A percentile compares a stretch with the other conserved stretches of the same genome.
phyloP scores from a whole-genome alignment of 2,113 vertebrate species.

The Podarcis raffonei region DNA sequence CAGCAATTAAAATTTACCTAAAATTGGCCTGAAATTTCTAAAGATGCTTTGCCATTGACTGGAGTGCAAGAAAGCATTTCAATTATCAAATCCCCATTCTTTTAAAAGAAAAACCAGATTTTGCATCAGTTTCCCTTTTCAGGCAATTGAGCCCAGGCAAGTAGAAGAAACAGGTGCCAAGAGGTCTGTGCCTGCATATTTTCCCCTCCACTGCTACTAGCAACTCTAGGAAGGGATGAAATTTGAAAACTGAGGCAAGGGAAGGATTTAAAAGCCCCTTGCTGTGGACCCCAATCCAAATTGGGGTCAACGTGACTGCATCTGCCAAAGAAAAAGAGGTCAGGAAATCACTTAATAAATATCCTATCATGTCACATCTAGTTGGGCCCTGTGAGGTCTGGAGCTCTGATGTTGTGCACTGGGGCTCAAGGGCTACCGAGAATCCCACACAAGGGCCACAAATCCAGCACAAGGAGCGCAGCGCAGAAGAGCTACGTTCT shows the following conservation, averaged over 20 bases:
- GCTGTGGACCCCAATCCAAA: not conserved
- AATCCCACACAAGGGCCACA: not conserved
- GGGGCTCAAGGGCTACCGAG: not conserved
- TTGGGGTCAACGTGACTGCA: too few relatives aligned
- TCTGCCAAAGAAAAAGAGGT: too few relatives aligned
- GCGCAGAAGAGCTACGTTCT: not conserved
- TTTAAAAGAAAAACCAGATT: not conserved
- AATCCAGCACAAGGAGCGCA: not conserved
- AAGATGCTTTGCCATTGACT: slow-evolving; percentile 11
- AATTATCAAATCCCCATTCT: slow-evolving; percentile 1
- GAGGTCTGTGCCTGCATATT: not conserved
- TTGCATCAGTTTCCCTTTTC: slow-evolving; percentile 3
- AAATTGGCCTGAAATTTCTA: slow-evolving; percentile 39
- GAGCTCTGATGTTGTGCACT: not conserved
- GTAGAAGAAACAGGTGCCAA: not conserved
- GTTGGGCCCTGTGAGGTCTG: not conserved
- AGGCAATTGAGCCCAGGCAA: not conserved
- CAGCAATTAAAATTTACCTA: not conserved
- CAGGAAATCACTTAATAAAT: too few relatives aligned
- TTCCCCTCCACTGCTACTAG: not conserved
- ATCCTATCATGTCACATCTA: not conserved
- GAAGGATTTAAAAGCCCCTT: not conserved
- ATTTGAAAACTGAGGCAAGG: not conserved
- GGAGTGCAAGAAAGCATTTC: not conserved
- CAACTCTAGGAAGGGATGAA: not conserved